These are phyloP conservation scores for Sycobia sp. DNA, from an alignment of 1,140 invertebrate genomes.

Conservation along the genomic window DNA sequence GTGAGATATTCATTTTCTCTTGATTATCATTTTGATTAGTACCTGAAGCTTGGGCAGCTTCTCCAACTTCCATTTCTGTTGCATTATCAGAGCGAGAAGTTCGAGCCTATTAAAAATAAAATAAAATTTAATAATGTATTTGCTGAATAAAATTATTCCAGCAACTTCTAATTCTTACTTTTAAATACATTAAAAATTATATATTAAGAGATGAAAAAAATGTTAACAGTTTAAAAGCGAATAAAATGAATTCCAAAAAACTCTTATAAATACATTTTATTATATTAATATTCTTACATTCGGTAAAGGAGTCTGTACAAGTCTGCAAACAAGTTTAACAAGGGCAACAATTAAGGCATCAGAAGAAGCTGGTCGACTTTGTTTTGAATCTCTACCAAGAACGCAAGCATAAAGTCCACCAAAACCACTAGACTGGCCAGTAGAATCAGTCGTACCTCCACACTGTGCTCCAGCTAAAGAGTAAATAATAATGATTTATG, in stretches of 20 bases:
- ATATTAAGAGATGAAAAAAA: too few relatives aligned
- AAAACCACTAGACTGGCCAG: conserved; percentile 58
- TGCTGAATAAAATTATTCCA: not conserved
- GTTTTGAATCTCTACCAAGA: conserved; percentile 66
- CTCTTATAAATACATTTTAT: not conserved
- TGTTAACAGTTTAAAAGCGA: too few relatives aligned
- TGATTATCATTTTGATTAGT: conserved; percentile 42
- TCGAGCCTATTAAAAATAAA: conserved; percentile 33
- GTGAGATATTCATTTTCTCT: conserved; percentile 57
- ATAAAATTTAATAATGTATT: not conserved
- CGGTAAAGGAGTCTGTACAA: conserved; percentile 72
- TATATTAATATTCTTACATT: conserved; percentile 39
- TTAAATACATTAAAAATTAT: too few relatives aligned
- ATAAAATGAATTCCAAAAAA: too few relatives aligned
- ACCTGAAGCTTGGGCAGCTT: conserved; percentile 32
- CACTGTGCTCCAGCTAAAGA: conserved; percentile 53
- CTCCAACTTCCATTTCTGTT: conserved; percentile 48
- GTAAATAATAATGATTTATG: conserved; percentile 29
- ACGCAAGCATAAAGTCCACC: conserved; percentile 73
- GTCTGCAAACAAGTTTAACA: conserved; percentile 70
- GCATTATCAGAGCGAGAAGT: conserved; percentile 36
- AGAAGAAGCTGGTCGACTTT: conserved; percentile 67
- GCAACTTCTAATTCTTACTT: too few relatives aligned
- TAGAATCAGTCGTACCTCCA: conserved; percentile 49
- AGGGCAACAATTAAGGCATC: conserved; percentile 73